These are phyloP conservation scores for Boleophthalmus pectinirostris DNA, from an alignment of 2,113 vertebrate genomes.

Conservation along the genomic window DNA sequence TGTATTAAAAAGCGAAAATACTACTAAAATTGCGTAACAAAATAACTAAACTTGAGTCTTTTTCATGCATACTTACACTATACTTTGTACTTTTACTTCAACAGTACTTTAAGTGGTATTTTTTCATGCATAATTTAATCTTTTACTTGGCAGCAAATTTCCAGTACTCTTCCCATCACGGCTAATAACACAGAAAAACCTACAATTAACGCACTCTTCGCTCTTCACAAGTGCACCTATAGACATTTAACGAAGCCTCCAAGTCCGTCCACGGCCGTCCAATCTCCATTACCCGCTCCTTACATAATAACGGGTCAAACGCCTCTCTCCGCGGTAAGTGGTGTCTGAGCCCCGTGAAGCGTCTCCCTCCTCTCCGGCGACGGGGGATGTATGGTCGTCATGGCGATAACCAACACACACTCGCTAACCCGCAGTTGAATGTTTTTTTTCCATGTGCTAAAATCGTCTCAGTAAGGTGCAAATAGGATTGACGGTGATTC, in stretches of 20 bases:
- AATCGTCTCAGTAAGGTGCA: constrained; percentile 48
- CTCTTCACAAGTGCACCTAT: not conserved
- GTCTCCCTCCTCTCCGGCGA: constrained; percentile 17
- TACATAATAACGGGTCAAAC: constrained; percentile 16
- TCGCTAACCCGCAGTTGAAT: constrained; percentile 44
- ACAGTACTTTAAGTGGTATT: too few relatives aligned
- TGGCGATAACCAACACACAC: constrained; percentile 25
- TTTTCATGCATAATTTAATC: too few relatives aligned
- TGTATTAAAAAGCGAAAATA: too few relatives aligned
- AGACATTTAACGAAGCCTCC: not conserved
- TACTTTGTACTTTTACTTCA: too few relatives aligned
- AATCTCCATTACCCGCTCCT: constrained; percentile 30
- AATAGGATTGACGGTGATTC: constrained; percentile 43
- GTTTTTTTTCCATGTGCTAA: constrained; percentile 48
- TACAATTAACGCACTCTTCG: not conserved
- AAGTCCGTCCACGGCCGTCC: not conserved
- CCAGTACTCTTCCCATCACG: not conserved
- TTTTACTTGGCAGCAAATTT: too few relatives aligned
- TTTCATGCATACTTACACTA: too few relatives aligned
- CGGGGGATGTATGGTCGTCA: constrained; percentile 44
- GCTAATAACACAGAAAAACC: not conserved
- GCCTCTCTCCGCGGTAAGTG: constrained; percentile 47
- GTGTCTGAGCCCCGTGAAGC: constrained; percentile 41
- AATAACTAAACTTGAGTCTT: too few relatives aligned
- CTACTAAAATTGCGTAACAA: too few relatives aligned